These are phyloP conservation scores for Chaunax sp. DNA, from an alignment of 2,797 vertebrate species.

Conservation along the genomic window DNA sequence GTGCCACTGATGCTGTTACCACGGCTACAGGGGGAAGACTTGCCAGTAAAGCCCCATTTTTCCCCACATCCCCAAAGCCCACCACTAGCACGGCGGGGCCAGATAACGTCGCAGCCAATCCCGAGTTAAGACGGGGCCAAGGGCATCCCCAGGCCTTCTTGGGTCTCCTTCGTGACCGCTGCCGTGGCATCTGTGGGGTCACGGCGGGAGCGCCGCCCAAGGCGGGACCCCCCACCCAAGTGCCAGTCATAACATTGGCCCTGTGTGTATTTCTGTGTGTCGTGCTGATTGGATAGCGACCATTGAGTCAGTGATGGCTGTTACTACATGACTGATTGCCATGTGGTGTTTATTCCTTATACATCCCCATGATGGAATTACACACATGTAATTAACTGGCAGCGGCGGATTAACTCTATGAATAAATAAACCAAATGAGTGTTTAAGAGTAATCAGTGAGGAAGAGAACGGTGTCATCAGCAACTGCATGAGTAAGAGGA, in stretches of 20 bases:
- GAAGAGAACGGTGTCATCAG: constrained; percentile 27
- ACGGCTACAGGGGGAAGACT: constrained; percentile 81
- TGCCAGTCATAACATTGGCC: constrained; percentile 64
- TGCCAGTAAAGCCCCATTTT: constrained; percentile 50
- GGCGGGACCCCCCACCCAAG: constrained; percentile 40
- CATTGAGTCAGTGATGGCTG: constrained; percentile 18
- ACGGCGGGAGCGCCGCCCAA: constrained; percentile 14
- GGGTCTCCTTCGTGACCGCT: constrained; percentile 49
- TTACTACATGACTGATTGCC: constrained; percentile 38
- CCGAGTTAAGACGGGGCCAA: constrained; percentile 12
- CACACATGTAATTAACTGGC: constrained; percentile 44
- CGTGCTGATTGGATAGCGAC: constrained; percentile 51
- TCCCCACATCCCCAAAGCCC: constrained; percentile 50
- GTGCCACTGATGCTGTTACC: constrained; percentile 81
- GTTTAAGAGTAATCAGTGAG: constrained; percentile 40
- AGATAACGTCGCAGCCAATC: constrained; percentile 66
- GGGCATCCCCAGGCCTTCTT: constrained; percentile 33
- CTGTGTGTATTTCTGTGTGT: constrained; percentile 29
- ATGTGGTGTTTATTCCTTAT: constrained; percentile 50
- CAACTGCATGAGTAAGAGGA: constrained; percentile 16
- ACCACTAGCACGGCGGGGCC: constrained; percentile 50
- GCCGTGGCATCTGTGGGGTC: constrained; percentile 54
- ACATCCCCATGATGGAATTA: constrained; percentile 30
- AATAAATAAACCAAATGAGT: constrained; percentile 43
- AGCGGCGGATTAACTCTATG: constrained; percentile 50